Percentiles rank a stretch among this genome's conserved stretches.
Evolutionary conservation across 2,113 vertebrate genomes (phyloP).

Genomic region (Cairina moschata): DNA sequence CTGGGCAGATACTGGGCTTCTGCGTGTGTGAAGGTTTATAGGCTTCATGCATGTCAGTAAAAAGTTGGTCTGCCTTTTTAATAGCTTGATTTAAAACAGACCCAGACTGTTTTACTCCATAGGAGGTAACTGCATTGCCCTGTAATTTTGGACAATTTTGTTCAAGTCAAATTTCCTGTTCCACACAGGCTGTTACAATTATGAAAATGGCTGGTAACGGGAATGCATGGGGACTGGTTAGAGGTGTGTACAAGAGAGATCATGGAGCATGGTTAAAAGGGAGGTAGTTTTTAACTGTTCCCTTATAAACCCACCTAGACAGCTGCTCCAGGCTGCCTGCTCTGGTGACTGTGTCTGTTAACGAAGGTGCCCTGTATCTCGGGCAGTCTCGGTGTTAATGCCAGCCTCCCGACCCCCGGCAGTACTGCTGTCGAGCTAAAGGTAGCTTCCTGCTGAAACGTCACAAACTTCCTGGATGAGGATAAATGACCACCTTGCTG

Average conservation of each 20-base stretch:
- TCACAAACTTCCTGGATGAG: background rate
- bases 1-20: background rate
- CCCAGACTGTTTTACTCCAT: background rate
- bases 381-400: background rate
- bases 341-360: background rate
- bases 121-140: background rate
- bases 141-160: constrained; percentile 25
- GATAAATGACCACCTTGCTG: background rate
- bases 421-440: background rate
- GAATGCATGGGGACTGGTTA: background rate
- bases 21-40: background rate
- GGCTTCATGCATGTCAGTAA: background rate
- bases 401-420: background rate
- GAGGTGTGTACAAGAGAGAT: background rate
- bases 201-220: background rate
- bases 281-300: background rate
- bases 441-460: background rate
- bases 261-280: background rate
- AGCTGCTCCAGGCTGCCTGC: background rate
- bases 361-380: background rate
- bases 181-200: background rate
- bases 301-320: background rate
- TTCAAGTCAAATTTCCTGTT: background rate
- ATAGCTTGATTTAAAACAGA: background rate
- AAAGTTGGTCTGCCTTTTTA: background rate